phyloP scores from a whole-genome alignment of 1,140 invertebrate genomes.

The Oppia nitens region DNA sequence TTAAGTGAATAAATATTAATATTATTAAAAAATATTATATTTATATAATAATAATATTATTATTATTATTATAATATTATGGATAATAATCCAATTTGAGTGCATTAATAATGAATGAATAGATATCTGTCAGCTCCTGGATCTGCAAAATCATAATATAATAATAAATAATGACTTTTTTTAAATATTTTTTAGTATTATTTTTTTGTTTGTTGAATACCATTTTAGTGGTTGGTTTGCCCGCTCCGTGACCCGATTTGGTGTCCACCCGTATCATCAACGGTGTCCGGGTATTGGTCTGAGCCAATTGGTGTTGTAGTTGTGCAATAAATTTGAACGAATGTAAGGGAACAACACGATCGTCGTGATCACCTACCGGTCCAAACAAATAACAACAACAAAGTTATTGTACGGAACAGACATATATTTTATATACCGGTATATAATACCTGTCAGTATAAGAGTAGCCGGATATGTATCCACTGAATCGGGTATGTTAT shows the following conservation, averaged over 20 bases:
- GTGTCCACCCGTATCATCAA: constrained; percentile 75
- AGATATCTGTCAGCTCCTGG: constrained; percentile 68
- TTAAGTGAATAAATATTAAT: no score
- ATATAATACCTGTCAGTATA: constrained; percentile 45
- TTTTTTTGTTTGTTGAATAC: constrained; percentile 35
- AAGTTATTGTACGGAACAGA: not conserved
- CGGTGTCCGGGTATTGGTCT: constrained; percentile 52
- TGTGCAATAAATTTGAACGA: constrained; percentile 86
- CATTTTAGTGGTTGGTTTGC: constrained; percentile 84
- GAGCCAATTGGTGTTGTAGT: constrained; percentile 56
- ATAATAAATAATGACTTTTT: not conserved
- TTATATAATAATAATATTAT: no score
- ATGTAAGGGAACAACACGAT: constrained; percentile 87
- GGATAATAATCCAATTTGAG: constrained; percentile 47
- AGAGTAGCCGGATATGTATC: constrained; percentile 74
- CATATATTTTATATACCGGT: not conserved
- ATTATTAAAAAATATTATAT: no score
- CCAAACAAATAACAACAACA: not conserved
- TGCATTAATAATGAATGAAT: constrained; percentile 64
- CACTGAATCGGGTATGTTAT: constrained; percentile 51
- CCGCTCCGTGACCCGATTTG: constrained; percentile 86
- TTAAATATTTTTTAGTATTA: not conserved
- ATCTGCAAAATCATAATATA: constrained; percentile 43
- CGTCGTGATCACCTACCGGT: constrained; percentile 74
- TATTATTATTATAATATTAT: no score